A percentile compares a stretch with the other conserved stretches of the same genome.
Conservation (phyloP, 2,797 vertebrate genomes). For the Phataginus tetradactyla region DNA sequence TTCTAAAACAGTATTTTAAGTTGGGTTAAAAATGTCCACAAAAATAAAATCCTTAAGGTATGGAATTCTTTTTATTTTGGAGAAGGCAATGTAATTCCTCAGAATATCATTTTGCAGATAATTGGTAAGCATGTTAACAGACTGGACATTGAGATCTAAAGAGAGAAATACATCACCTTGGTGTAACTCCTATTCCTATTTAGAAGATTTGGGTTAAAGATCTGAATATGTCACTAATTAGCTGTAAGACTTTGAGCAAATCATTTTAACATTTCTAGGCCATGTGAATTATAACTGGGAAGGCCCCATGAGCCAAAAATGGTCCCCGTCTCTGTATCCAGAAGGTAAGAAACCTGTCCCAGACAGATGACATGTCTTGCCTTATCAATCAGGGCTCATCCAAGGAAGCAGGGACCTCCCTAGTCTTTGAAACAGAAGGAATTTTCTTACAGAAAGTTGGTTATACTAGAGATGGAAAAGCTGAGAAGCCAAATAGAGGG, state of each 20-base stretch:
- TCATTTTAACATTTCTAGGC: not conserved
- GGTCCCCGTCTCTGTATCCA: not conserved
- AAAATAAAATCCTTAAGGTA: not conserved
- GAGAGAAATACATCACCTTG: not conserved
- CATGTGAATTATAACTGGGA: not conserved
- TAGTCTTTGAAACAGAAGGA: not conserved
- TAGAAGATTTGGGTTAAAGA: not conserved
- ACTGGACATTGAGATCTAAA: not conserved
- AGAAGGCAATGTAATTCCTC: not conserved
- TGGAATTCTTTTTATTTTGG: not conserved
- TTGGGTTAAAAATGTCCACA: slow-evolving; percentile 8
- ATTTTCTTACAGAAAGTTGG: not conserved
- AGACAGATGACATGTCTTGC: slow-evolving; percentile 10
- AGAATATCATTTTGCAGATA: not conserved
- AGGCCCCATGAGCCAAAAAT: not conserved
- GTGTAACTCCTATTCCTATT: not conserved
- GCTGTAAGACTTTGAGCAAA: not conserved
- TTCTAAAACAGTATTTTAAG: slow-evolving; percentile 7
- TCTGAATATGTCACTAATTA: not conserved
- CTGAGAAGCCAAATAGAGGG: not conserved
- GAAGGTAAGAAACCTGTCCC: not conserved
- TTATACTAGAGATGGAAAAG: not conserved
- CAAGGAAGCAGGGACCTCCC: not conserved
- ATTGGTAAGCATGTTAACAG: not conserved
- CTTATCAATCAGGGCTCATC: not conserved